Percentiles rank a stretch among this genome's conserved stretches.
Conservation (phyloP, 2,797 vertebrate genomes). For the Neosalanx taihuensis region DNA sequence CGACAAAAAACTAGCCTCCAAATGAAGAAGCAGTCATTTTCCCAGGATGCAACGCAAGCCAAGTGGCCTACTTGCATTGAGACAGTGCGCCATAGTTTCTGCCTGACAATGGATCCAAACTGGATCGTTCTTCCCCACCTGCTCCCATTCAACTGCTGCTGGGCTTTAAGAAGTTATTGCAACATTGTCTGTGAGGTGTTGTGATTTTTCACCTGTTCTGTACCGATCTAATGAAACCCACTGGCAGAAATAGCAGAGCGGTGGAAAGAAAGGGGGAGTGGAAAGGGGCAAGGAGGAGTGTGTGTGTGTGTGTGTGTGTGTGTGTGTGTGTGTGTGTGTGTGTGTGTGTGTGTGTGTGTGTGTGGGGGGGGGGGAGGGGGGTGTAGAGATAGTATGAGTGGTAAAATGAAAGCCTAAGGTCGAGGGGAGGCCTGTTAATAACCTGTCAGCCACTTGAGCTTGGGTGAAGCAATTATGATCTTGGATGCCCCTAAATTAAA, state of each 20-base stretch:
- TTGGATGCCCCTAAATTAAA: conserved; percentile 41
- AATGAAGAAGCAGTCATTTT: too few relatives aligned
- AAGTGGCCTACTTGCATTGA: too few relatives aligned
- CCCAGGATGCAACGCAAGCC: too few relatives aligned
- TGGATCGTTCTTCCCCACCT: too few relatives aligned
- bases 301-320: background rate
- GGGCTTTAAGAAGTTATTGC: conserved; percentile 44
- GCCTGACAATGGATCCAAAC: background rate
- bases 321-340: background rate
- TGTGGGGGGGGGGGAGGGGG: background rate
- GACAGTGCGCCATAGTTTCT: background rate
- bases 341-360: background rate
- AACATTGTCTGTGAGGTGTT: conserved; percentile 32
- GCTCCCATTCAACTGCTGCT: background rate
- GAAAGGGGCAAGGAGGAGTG: background rate
- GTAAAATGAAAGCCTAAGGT: conserved; percentile 49
- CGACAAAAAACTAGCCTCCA: too few relatives aligned
- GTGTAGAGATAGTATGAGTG: conserved; percentile 40
- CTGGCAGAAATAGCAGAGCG: conserved; percentile 32
- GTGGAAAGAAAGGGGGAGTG: conserved; percentile 5
- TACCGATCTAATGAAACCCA: conserved; percentile 56
- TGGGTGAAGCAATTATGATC: conserved; percentile 47
- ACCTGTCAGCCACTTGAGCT: conserved; percentile 47
- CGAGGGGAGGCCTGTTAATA: conserved; percentile 45
- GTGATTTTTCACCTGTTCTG: conserved; percentile 45